Evolutionary conservation across 23 tunicate genomes (phyloP), one percentile per base, ranked within the genome.

Genomic region (Ciona savignyi): DNA sequence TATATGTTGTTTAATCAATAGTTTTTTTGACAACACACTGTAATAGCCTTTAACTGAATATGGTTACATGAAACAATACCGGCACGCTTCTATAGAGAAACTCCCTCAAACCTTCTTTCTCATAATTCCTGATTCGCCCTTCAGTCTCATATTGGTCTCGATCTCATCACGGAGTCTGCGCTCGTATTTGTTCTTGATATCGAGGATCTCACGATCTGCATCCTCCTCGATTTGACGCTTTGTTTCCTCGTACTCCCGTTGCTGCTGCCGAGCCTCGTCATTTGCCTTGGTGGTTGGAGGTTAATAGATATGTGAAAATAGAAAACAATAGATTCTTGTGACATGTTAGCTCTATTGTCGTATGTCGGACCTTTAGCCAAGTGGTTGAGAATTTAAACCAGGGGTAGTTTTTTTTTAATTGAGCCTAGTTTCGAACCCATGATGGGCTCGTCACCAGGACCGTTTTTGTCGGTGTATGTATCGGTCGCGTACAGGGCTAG

Each of bases 61-160:
- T n/a, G n/a, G n/a, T n/a, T n/a, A n/a, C n/a, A n/a, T n/a, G n/a
- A n/a, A n/a, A n/a, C n/a, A n/a, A n/a, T n/a, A n/a, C n/a, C n/a
- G n/a, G n/a, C n/a, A n/a, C n/a, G n/a, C n/a, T n/a, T n/a, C n/a
- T n/a, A n/a, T n/a, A n/a, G n/a, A n/a, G n/a, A n/a, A n/a, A n/a
- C n/a, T n/a, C n/a, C n/a, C n/a, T n/a, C n/a, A n/a, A n/a, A 84
- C 97, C 83, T 95, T 95, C 60, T 95, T 95, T 63, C 96, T 70
- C 90, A 95, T 84, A 32, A 95, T 95, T 28, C 99, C 99, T 32
- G 96, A 79, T 32, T 95, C 99, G 42, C 99, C 99, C 69, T 95
- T 95, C 78, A 95, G 77, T 28, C 96, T 71, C 96, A 95, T 79
- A 75, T 95, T 95, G 22, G 99, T 88, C 65, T 95, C 99, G 31